These are phyloP conservation scores for Alitta virens DNA, from an alignment of 2,888 invertebrate species.

Conservation along the genomic window DNA sequence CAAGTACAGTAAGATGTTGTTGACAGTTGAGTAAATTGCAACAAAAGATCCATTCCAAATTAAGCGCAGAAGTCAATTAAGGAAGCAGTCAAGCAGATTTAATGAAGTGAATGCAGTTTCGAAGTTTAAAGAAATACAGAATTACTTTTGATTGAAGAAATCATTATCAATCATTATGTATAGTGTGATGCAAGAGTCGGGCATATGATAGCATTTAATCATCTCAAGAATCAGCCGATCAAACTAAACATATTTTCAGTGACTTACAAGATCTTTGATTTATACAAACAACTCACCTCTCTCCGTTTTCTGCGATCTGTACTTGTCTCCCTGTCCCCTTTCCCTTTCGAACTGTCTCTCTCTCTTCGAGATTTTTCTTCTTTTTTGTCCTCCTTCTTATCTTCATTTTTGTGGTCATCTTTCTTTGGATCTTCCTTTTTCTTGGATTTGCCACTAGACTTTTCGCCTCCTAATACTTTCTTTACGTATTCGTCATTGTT, in stretches of 20 bases:
- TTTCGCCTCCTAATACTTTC: conserved; percentile 46
- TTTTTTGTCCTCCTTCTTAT: conserved; percentile 9
- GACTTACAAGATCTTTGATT: neutral
- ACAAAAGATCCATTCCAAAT: no score
- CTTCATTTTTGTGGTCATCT: conserved; percentile 23
- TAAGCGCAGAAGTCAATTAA: no score
- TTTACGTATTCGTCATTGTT: conserved; percentile 57
- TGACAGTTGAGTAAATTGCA: no score
- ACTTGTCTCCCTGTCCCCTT: conserved; percentile 13
- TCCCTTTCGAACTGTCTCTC: neutral
- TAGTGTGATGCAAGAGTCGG: no score
- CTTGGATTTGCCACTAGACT: neutral
- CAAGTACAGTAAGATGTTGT: no score
- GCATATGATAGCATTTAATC: no score
- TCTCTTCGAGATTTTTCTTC: neutral
- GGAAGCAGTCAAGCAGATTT: no score
- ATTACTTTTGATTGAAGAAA: no score
- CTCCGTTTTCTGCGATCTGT: conserved; percentile 16
- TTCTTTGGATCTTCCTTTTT: conserved; percentile 24
- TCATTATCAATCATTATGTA: no score
- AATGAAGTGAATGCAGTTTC: no score
- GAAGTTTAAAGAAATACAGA: no score
- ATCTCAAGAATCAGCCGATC: no score
- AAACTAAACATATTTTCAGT: neutral
- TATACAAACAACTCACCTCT: conserved; percentile 2